phyloP scores from a whole-genome alignment of 2,888 invertebrate species.

The Synanthedon myopaeformis region DNA sequence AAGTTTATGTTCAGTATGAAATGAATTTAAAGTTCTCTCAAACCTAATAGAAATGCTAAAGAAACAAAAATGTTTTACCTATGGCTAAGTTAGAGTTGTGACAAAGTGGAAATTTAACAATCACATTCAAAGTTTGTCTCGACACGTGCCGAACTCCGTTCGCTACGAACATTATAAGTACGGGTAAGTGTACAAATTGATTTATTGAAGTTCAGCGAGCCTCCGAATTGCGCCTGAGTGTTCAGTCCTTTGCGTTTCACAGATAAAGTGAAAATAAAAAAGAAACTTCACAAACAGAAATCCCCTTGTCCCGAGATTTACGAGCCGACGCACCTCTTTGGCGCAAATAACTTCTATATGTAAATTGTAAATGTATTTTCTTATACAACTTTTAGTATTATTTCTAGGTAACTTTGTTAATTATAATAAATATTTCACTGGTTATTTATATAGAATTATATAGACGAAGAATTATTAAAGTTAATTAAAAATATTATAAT shows the following conservation, averaged over 20 bases:
- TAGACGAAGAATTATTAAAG: too few species aligned
- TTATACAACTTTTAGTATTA: constrained; percentile 1
- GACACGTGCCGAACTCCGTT: constrained; percentile 45
- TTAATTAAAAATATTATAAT: too few species aligned
- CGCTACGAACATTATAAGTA: constrained; percentile 44
- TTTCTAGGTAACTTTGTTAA: too few species aligned
- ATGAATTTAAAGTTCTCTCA: too few species aligned
- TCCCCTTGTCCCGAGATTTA: constrained; percentile 68
- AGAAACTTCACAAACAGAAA: constrained; percentile 68
- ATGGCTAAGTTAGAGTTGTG: constrained; percentile 7
- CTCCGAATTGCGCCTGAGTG: constrained; percentile 62
- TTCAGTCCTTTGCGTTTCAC: constrained; percentile 59
- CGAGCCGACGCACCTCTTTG: constrained; percentile 58
- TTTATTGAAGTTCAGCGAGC: constrained; percentile 68
- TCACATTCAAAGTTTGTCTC: constrained; percentile 42
- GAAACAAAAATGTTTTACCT: not conserved
- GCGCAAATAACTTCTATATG: constrained; percentile 56
- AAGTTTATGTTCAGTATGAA: too few species aligned
- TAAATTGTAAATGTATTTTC: constrained; percentile 39
- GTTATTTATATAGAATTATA: too few species aligned
- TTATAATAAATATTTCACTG: too few species aligned
- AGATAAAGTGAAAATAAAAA: constrained; percentile 68
- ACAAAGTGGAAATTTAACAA: constrained; percentile 29
- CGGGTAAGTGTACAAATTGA: constrained; percentile 67
- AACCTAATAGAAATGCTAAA: too few species aligned